Percentiles rank a stretch among this genome's conserved stretches.
phyloP scores from a whole-genome alignment of 2,113 vertebrate genomes.

The Coreoperca whiteheadi region DNA sequence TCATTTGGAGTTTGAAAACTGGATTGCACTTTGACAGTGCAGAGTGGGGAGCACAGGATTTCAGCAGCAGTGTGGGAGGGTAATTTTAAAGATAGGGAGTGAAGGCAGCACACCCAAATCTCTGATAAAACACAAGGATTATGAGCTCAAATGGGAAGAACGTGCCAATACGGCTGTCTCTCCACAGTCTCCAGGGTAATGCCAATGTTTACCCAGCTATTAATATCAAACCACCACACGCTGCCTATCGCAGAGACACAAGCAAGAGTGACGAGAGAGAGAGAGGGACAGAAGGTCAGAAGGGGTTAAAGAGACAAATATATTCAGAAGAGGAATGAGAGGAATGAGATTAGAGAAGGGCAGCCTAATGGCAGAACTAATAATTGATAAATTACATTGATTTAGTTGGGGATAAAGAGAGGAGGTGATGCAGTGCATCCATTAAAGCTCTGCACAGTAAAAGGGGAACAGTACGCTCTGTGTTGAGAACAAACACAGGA shows the following conservation, averaged over 20 bases:
- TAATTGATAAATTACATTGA: background rate
- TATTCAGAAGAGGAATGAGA: slow-evolving; percentile 6
- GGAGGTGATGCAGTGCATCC: background rate
- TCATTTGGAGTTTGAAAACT: slow-evolving; percentile 48
- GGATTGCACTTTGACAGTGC: slow-evolving; percentile 7
- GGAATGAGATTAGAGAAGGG: background rate
- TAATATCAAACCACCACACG: slow-evolving; percentile 69
- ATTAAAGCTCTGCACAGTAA: slow-evolving; percentile 7
- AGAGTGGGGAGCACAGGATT: slow-evolving; percentile 3
- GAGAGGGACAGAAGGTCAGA: slow-evolving; percentile 11
- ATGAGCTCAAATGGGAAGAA: slow-evolving; percentile 68
- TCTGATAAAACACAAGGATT: slow-evolving; percentile 73
- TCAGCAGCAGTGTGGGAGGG: slow-evolving; percentile 45
- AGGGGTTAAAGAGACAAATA: slow-evolving; percentile 30
- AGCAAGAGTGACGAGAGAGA: background rate
- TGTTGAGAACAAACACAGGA: slow-evolving; percentile 34
- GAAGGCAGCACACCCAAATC: slow-evolving; percentile 60
- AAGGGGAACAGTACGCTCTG: slow-evolving; percentile 24
- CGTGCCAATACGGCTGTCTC: slow-evolving; percentile 43
- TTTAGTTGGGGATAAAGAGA: slow-evolving; percentile 2
- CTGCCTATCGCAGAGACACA: slow-evolving; percentile 37
- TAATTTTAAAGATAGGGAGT: slow-evolving; percentile 58
- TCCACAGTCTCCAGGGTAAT: slow-evolving; percentile 61
- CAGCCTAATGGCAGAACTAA: slow-evolving; percentile 9
- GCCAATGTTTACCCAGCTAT: slow-evolving; percentile 75